phyloP scores from a whole-genome alignment of 2,113 vertebrate species.

The Carlito syrichta region DNA sequence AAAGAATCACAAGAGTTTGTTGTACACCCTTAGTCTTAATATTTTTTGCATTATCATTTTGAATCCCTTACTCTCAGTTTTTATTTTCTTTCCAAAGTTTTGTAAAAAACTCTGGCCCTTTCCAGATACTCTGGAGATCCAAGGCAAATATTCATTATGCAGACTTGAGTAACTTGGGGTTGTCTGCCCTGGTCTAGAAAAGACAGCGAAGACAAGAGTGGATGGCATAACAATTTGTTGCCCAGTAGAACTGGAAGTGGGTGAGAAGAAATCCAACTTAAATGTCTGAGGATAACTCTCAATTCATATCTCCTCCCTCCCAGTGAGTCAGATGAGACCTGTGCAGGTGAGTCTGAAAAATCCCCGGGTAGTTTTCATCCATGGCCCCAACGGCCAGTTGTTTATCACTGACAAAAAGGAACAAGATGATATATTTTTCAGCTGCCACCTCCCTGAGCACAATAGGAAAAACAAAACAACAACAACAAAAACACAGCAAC shows the following conservation, averaged over 20 bases:
- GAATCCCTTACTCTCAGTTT: neutral
- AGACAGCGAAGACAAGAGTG: neutral
- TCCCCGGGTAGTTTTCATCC: neutral
- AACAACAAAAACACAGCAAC: too few species aligned
- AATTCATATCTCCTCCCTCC: neutral
- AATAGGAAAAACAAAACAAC: too few species aligned
- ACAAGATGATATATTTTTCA: neutral
- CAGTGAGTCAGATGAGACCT: neutral
- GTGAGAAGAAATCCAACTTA: neutral
- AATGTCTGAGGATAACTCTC: neutral
- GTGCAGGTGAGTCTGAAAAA: neutral
- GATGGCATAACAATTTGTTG: neutral
- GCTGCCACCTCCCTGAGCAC: neutral
- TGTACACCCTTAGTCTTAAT: neutral
- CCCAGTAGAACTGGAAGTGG: neutral
- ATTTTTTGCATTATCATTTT: neutral
- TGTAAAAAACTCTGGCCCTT: neutral
- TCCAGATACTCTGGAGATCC: neutral
- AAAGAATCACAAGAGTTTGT: neutral
- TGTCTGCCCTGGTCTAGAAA: neutral
- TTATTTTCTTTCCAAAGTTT: neutral
- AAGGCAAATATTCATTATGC: neutral
- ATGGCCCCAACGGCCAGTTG: neutral
- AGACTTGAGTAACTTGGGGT: neutral
- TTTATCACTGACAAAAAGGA: neutral